Evolutionary conservation across 2,797 vertebrate genomes (phyloP).

Genomic region (Epinephelus malabaricus): DNA sequence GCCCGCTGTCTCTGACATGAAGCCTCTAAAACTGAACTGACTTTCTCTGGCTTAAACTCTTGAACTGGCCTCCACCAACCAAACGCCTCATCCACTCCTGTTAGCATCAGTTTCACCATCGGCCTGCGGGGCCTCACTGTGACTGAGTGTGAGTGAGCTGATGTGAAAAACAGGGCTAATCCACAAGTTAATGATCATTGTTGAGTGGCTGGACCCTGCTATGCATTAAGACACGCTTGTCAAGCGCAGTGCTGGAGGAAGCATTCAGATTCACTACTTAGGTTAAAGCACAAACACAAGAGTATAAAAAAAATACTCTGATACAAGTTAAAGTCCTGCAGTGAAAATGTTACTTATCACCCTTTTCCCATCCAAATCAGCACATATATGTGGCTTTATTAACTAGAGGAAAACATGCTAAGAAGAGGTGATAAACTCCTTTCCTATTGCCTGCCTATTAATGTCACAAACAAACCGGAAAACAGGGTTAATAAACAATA

Average conservation of each 20-base stretch:
- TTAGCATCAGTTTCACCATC: constrained; percentile 34
- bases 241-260: constrained; percentile 32
- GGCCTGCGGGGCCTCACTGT: background rate
- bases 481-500: too few species aligned
- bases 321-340: too few species aligned
- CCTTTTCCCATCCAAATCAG: too few species aligned
- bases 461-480: too few species aligned
- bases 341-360: too few species aligned
- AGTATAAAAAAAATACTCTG: too few species aligned
- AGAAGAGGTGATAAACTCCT: too few species aligned
- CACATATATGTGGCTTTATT: too few species aligned
- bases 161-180: constrained; percentile 27
- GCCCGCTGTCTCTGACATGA: constrained; percentile 25
- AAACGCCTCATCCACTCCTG: constrained; percentile 37
- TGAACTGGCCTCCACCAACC: constrained; percentile 1
- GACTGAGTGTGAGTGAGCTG: background rate
- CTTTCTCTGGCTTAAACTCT: constrained; percentile 7
- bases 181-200: constrained; percentile 33
- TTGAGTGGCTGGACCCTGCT: constrained; percentile 18
- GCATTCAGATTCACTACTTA: background rate
- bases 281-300: background rate
- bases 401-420: too few species aligned
- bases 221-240: constrained; percentile 51
- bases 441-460: too few species aligned
- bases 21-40: constrained; percentile 31